These are phyloP conservation scores for Drosophila sucinea DNA, from an alignment of 1,140 invertebrate species.

Conservation along the genomic window DNA sequence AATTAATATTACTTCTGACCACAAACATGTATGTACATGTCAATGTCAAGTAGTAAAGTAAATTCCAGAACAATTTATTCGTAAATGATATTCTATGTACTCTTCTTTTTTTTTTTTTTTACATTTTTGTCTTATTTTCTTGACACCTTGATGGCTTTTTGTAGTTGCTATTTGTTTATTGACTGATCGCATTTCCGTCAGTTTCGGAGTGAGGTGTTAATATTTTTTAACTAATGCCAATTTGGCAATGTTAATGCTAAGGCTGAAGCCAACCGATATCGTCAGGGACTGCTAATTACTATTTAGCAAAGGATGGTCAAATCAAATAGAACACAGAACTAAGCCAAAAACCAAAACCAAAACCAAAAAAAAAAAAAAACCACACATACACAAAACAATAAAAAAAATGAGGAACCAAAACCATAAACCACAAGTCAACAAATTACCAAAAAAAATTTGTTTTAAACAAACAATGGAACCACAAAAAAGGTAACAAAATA, in stretches of 20 bases:
- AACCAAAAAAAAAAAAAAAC: slow-evolving; percentile 18
- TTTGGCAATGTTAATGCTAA: slow-evolving; percentile 34
- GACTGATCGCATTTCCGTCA: slow-evolving; percentile 14
- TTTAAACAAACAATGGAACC: slow-evolving; percentile 50
- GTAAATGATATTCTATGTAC: slow-evolving; percentile 29
- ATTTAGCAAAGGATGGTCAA: slow-evolving; percentile 49
- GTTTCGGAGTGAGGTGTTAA: slow-evolving; percentile 38
- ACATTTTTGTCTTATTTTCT: slow-evolving; percentile 9
- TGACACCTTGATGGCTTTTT: slow-evolving; percentile 10
- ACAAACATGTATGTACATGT: neutral
- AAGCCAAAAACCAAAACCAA: slow-evolving; percentile 55
- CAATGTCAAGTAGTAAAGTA: neutral
- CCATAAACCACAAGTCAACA: slow-evolving; percentile 61
- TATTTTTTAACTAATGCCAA: slow-evolving; percentile 20
- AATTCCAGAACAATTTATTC: neutral
- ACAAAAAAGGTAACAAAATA: slow-evolving; percentile 49
- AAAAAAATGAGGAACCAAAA: slow-evolving; percentile 9
- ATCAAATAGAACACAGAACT: slow-evolving; percentile 64
- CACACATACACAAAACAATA: slow-evolving; percentile 13
- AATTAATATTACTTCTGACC: neutral
- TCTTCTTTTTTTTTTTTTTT: slow-evolving; percentile 30
- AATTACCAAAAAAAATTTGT: slow-evolving; percentile 43
- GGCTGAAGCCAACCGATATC: slow-evolving; percentile 36
- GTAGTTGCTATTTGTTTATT: slow-evolving; percentile 12
- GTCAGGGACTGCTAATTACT: slow-evolving; percentile 54